Evolutionary conservation across 2,113 vertebrate genomes (phyloP).

Genomic region (Picathartes gymnocephalus): DNA sequence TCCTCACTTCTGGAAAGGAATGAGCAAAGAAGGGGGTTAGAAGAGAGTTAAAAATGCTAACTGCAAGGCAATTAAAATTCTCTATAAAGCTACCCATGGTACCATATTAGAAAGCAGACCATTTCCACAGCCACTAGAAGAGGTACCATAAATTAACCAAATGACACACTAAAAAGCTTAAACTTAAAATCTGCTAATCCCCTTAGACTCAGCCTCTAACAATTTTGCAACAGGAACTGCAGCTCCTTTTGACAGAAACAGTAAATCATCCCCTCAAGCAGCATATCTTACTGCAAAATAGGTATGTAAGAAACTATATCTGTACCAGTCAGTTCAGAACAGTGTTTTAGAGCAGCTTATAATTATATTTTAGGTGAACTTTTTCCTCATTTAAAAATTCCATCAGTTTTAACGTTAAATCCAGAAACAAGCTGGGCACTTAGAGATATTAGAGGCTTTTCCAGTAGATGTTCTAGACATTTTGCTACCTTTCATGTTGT

Average conservation of each 20-base stretch:
- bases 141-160: slow-evolving; percentile 47
- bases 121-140: neutral
- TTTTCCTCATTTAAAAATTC: slow-evolving; percentile 36
- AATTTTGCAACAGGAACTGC: slow-evolving; percentile 12
- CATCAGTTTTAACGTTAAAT: slow-evolving; percentile 35
- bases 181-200: slow-evolving; percentile 48
- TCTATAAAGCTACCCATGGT: neutral
- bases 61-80: slow-evolving; percentile 20
- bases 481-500: slow-evolving; percentile 32
- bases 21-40: neutral
- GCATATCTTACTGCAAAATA: slow-evolving; percentile 40
- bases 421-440: slow-evolving; percentile 23
- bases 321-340: neutral
- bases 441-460: slow-evolving; percentile 8
- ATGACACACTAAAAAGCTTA: slow-evolving; percentile 43
- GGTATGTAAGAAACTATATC: slow-evolving; percentile 26
- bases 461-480: slow-evolving; percentile 21
- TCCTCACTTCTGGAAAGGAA: neutral
- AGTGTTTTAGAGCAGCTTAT: slow-evolving; percentile 30
- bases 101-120: neutral
- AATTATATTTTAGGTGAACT: slow-evolving; percentile 21
- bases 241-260: slow-evolving; percentile 28
- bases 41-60: neutral
- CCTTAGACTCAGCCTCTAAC: slow-evolving; percentile 45
- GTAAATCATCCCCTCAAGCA: slow-evolving; percentile 49